Evolutionary conservation across 2,797 vertebrate species (phyloP), one percentile per base, ranked within the genome.

Genomic region (Scleropages formosus): DNA sequence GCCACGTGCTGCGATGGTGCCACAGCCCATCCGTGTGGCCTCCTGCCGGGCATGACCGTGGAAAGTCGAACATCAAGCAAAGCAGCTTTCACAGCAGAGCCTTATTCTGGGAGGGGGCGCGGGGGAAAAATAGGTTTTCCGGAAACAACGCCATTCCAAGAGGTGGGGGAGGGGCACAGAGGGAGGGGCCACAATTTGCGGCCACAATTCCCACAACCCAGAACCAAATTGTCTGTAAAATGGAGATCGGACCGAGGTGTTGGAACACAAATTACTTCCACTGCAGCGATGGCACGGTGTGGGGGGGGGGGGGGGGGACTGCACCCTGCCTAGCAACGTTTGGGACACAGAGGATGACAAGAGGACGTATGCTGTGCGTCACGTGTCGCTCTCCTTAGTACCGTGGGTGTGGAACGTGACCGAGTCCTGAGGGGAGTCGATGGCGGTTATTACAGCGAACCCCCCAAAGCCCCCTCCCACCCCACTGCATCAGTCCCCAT

Each of bases 101-200:
- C 44, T 68, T 44, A 51, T 22, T 4, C 12, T 0, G 67, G 4
- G 24, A 20, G 67, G 69, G 24, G 67, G 26, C 44, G 27, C 20
- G 67, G 69, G 24, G 67, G 26, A 44, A 27, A 46, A 51, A 47
- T 68, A 66, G 46, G 67, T 24, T 69, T 69, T 69, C 67, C 67
- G 16, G 20, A 69, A 53, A 49, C 49, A 67, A 49, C 46, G 53
- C 47, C 67, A 12, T 39, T 39, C 31, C 31, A 6, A 39, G 31
- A 39, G 31, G 6, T 6, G 31, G 31, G 31, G 6, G 31, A 31
- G 39, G 31, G 31, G 31, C 31, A 6, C 31, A 39, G 31, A 39
- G 31, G 31, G 31, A 39, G 31, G 6, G 31, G 31, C 31, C 31
- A 2, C 31, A 39, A 6, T 6, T 39, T 31, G 31, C 39, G 6